Evolutionary conservation across 2,113 vertebrate genomes (phyloP), one percentile per base, ranked within the genome.

Genomic region (Engystomops pustulosus): DNA sequence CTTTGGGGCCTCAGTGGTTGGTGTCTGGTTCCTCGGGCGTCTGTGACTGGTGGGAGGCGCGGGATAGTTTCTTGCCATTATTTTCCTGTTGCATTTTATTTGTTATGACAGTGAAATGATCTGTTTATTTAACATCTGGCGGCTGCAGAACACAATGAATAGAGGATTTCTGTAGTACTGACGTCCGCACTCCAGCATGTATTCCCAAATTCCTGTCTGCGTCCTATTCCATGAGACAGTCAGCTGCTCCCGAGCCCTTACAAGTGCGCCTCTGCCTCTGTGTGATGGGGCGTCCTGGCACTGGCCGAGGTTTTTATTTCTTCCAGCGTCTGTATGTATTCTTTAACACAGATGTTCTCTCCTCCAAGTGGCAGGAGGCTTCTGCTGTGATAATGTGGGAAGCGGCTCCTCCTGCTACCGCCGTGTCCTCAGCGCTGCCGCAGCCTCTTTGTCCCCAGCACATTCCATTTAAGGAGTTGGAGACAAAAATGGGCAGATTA

Each of bases 201-300:
- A 23, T 41, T 65, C 71, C 32, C 27, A 30, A n/a, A 30, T 84
- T 84, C 32, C 60, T 78, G 30, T 41, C 44, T 47, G 68, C 32
- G n/a, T 72, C 25, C 11, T 8, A 67, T 67, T 44, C 53, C 71
- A 51, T 65, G 74, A 79, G 82, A 77, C 34, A 27, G 30, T 41
- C 18, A 14, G 60, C 20, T 18, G 78, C 79, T 85, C 83, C 75
- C 74, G 70, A 79, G 74, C 55, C 83, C 82, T 58, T 70, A 1
- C 23, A 27, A 20, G 17, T 27, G 23, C 32, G 45, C 53, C 62
- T 32, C 27, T 79, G 74, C 65, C 83, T 45, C 32, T 38, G 72
- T 77, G 23, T 53, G 72, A 30, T 55, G 5, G 20, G 23, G 74
- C 34, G 18, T 79, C 75, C 49, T 30, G 74, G 18, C 58, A 62